These are phyloP conservation scores for Unio delphinus DNA, from an alignment of 2,888 invertebrate genomes.

Conservation along the genomic window DNA sequence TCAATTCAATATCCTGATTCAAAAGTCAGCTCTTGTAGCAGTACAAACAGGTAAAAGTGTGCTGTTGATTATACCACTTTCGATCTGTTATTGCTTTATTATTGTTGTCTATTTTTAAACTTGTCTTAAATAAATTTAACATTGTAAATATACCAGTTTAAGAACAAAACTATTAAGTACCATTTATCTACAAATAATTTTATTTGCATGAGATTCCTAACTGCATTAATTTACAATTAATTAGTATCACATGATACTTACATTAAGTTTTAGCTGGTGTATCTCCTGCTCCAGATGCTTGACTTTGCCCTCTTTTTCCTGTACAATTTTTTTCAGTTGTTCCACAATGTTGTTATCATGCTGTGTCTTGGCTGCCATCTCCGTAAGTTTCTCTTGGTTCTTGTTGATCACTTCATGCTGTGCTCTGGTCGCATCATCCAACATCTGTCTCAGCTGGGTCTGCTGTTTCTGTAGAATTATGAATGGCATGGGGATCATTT, in stretches of 20 bases:
- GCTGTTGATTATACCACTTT: too few relatives aligned
- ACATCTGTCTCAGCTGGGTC: conserved; percentile 52
- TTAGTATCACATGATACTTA: conserved; percentile 22
- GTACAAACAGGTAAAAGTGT: too few relatives aligned
- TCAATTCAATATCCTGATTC: too few relatives aligned
- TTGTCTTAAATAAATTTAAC: too few relatives aligned
- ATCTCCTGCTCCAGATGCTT: conserved; percentile 63
- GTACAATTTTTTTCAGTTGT: conserved; percentile 66
- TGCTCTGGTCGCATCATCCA: conserved; percentile 46
- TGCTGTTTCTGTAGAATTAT: conserved; percentile 50
- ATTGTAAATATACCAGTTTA: too few relatives aligned
- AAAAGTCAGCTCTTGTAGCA: too few relatives aligned
- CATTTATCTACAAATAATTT: too few relatives aligned
- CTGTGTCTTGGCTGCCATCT: conserved; percentile 56
- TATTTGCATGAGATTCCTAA: too few relatives aligned
- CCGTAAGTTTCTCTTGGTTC: conserved; percentile 43
- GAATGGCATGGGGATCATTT: too few relatives aligned
- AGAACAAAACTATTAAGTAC: too few relatives aligned
- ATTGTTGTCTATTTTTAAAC: too few relatives aligned
- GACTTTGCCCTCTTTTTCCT: conserved; percentile 66
- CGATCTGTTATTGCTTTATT: too few relatives aligned
- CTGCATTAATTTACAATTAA: conserved; percentile 3
- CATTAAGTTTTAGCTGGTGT: conserved; percentile 52
- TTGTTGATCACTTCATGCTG: conserved; percentile 43
- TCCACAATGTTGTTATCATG: conserved; percentile 66